A percentile compares a stretch with the other conserved stretches of the same genome.
phyloP scores from a whole-genome alignment of 2,888 invertebrate genomes.

The Dynastes tityus region DNA sequence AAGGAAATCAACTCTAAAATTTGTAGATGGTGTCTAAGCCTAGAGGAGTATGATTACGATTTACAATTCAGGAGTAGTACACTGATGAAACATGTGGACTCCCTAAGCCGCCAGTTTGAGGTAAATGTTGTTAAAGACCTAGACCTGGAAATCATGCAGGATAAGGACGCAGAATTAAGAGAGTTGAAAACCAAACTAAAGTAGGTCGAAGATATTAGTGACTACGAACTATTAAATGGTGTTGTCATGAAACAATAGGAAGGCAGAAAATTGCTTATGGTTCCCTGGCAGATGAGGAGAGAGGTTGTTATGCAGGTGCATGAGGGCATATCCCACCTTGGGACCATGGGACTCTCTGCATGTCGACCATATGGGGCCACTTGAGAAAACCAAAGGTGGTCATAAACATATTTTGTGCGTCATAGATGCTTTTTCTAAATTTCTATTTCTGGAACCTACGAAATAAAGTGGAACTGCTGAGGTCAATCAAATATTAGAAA shows the following conservation, averaged over 20 bases:
- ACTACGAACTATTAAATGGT: constrained; percentile 30
- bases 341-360: constrained; percentile 58
- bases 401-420: constrained; percentile 59
- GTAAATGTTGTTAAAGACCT: background rate
- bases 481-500: constrained; percentile 38
- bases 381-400: constrained; percentile 51
- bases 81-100: constrained; percentile 55
- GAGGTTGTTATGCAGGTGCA: constrained; percentile 54
- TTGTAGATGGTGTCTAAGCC: constrained; percentile 59
- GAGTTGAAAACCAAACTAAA: constrained; percentile 32
- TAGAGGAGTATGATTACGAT: constrained; percentile 46
- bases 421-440: constrained; percentile 61
- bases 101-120: constrained; percentile 48
- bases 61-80: background rate
- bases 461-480: constrained; percentile 53
- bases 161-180: constrained; percentile 27
- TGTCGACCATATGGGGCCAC: constrained; percentile 61
- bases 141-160: constrained; percentile 18
- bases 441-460: constrained; percentile 26
- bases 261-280: constrained; percentile 4
- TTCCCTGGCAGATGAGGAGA: constrained; percentile 34
- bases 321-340: constrained; percentile 62
- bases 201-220: background rate
- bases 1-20: constrained; percentile 54
- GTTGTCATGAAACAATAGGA: constrained; percentile 22